Conservation (phyloP, 53 echinoderm and acorn worm species). For the Pentamera pediparva region DNA sequence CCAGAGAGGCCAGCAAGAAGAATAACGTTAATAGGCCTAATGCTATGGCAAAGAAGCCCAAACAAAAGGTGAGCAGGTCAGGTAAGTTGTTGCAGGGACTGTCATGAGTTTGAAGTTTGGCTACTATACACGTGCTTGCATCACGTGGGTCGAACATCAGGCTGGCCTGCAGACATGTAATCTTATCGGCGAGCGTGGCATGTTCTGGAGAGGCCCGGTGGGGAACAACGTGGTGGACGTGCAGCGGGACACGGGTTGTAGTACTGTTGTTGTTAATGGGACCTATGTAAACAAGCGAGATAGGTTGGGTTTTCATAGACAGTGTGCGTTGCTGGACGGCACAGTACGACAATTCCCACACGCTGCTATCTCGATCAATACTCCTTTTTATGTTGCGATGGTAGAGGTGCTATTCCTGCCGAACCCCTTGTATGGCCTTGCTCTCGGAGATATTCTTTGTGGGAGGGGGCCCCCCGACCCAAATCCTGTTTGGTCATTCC, state of each 20-base stretch:
- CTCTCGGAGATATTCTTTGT: background rate
- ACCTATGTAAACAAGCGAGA: background rate
- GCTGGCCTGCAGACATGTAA: background rate
- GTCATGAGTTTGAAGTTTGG: background rate
- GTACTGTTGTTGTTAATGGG: background rate
- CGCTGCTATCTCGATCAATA: background rate
- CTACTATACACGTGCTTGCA: background rate
- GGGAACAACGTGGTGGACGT: background rate
- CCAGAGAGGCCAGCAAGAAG: too few relatives aligned
- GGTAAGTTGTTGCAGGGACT: too few relatives aligned
- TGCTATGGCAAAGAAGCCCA: too few relatives aligned
- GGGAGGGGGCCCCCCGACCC: conserved; percentile 10
- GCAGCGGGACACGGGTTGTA: conserved; percentile 19
- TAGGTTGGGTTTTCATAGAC: background rate
- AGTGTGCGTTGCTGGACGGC: conserved; percentile 11
- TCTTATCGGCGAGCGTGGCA: background rate
- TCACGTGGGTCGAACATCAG: background rate
- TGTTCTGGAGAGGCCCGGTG: background rate
- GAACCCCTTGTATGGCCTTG: background rate
- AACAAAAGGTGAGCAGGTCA: too few relatives aligned
- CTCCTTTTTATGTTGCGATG: background rate
- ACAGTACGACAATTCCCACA: background rate
- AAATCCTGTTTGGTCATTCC: background rate
- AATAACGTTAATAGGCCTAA: too few relatives aligned
- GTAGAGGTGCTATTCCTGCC: background rate